Percentiles rank a stretch among this genome's conserved stretches.
Conservation (phyloP, 1,140 invertebrate genomes). For the Drosophila neocordata region DNA sequence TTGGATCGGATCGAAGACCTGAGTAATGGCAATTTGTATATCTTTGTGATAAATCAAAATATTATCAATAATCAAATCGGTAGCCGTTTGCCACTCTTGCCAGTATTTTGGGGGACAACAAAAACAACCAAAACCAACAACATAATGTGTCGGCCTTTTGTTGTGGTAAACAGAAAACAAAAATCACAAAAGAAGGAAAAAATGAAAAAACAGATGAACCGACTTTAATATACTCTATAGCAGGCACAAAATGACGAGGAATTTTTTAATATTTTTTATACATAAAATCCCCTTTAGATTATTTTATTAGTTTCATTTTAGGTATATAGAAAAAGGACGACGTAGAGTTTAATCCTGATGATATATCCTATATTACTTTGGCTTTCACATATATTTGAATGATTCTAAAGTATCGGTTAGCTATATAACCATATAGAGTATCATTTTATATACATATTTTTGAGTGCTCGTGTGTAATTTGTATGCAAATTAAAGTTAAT, state of each 20-base stretch:
- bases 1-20: conserved; percentile 25
- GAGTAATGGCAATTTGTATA: conserved; percentile 71
- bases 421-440: no score
- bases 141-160: conserved; percentile 63
- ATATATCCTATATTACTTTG: no score
- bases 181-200: conserved; percentile 13
- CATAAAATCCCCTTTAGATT: no score
- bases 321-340: no score
- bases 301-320: no score
- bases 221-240: not conserved
- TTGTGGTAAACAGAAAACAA: conserved; percentile 54
- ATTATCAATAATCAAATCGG: conserved; percentile 81
- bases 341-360: no score
- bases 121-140: not conserved
- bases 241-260: no score
- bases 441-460: conserved; percentile 32
- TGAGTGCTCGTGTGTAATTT: conserved; percentile 75
- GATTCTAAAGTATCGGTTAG: conserved; percentile 15
- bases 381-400: not conserved
- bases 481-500: conserved; percentile 71
- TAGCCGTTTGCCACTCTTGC: conserved; percentile 77
- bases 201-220: not conserved
- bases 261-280: no score
- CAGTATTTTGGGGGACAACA: conserved; percentile 46
- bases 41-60: conserved; percentile 79